These are phyloP conservation scores for Andrena cerasifolii DNA, from an alignment of 1,140 invertebrate genomes.

Conservation along the genomic window DNA sequence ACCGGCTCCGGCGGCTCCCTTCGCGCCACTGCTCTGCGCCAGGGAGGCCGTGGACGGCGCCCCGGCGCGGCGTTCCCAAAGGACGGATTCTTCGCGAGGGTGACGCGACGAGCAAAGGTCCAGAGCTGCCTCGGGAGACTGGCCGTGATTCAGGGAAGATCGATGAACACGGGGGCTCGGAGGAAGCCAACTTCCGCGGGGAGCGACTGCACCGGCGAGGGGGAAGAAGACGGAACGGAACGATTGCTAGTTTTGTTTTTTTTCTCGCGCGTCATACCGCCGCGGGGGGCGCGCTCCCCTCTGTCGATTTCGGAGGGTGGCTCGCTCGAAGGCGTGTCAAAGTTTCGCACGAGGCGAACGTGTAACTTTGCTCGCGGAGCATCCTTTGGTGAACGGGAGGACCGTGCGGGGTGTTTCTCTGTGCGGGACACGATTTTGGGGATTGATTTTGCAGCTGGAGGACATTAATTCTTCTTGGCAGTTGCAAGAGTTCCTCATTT, in stretches of 20 bases:
- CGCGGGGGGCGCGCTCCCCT: background rate
- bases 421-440: too few relatives aligned
- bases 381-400: too few relatives aligned
- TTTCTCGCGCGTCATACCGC: background rate
- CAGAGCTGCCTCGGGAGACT: conserved; percentile 47
- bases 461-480: too few relatives aligned
- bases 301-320: background rate
- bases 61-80: conserved; percentile 14
- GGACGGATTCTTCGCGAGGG: conserved; percentile 19
- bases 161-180: conserved; percentile 42
- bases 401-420: too few relatives aligned
- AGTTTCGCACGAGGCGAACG: background rate
- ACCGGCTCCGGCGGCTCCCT: conserved; percentile 29
- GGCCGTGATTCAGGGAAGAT: conserved; percentile 60
- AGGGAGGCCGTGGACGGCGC: background rate
- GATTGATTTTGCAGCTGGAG: too few relatives aligned
- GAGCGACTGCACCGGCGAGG: too few relatives aligned
- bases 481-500: too few relatives aligned
- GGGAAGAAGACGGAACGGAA: background rate
- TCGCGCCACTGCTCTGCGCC: conserved; percentile 12
- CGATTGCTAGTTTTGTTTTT: conserved; percentile 29
- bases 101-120: conserved; percentile 51
- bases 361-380: too few relatives aligned
- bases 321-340: background rate
- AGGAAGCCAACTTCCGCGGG: conserved; percentile 35